Evolutionary conservation across 1,140 invertebrate species (phyloP), one percentile per base, ranked within the genome.

Genomic region (Popillia japonica): DNA sequence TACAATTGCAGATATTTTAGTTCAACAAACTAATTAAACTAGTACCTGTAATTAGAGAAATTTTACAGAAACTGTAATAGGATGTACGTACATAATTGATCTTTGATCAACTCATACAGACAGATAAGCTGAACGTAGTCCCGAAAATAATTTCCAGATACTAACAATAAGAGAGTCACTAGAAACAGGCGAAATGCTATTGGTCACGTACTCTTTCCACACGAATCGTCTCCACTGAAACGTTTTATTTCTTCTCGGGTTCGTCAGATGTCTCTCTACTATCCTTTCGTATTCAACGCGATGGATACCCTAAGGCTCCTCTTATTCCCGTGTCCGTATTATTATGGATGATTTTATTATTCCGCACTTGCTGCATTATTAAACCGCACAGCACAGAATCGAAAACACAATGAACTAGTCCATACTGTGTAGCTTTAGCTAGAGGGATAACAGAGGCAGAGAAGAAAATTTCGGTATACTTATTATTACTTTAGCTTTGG

Each of bases 321-420:
- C 44, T 48, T 48, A 48, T 48, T 48, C 17, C 44, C 44, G 44
- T 48, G 44, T 48, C 44, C 44, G 44, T 11, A 48, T 48, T 48
- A 48, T 48, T 48, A 48, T 48, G 44, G 44, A 48, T 48, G 44
- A 48, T 48, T 48, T 48, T 48, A 48, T 48, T 48, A 48, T 48
- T 48, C 44, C 44, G 44, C 44, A 48, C 44, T 48, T 48, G 44
- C 44, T 48, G 17, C 44, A 48, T 48, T 48, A 48, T 48, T 48
- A n/a, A 48, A 48, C 44, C 44, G 44, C 44, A 48, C 11, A 48
- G 8, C 44, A 14, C 44, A n/a, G 44, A 11, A 48, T 48, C 44
- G 44, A 48, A 48, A 48, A 14, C 44, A 48, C 44, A 48, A 11
- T 48, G 44, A 48, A 48, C 7, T 42, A 6, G 41, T 10, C 41